Evolutionary conservation across 2,888 invertebrate genomes (phyloP), one percentile per base, ranked within the genome.

Genomic region (Allophyes oxyacanthae): DNA sequence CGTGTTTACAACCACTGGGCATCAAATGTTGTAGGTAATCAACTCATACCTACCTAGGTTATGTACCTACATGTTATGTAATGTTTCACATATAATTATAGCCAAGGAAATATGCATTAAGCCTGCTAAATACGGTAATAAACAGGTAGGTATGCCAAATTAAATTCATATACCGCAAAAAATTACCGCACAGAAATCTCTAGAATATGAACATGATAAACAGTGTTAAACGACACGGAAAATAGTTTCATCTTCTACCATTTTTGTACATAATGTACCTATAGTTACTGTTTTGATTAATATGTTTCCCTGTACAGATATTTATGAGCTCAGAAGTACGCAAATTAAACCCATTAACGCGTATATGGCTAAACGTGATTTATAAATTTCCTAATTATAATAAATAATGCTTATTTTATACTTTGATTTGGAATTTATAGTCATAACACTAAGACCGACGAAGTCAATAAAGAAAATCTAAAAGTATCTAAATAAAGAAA

Each of bases 241-340:
- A n/a, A 56, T 37, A n/a, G 4, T 15, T n/a, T 10, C 36, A 38
- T 60, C 15, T 0, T 26, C 13, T 10, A 34, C 6, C 8, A 26
- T 54, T 32, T 43, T 30, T 7, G 36, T 32, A 20, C 1, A 26
- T 2, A 38, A 41, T 9, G 14, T 11, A n/a, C n/a, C n/a, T n/a
- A n/a, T n/a, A 59, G 28, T 28, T 20, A 20, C 33, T 42, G 28
- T 7, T 30, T 28, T 43, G 45, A 32, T 33, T 44, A 40, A 49
- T 32, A 58, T 28, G 52, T 42, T 68, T 48, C 53, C 56, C 46
- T 28, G 14, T 60, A 9, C 1, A 46, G 15, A 68, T 33, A 36
- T n/a, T n/a, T 28, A 65, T 48, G 15, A 26, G 28, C 7, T 45
- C 42, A 65, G 60, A 58, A 64, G 33, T 28, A 11, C 0, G n/a